Percentiles rank a stretch among this genome's conserved stretches.
Evolutionary conservation across 2,113 vertebrate species (phyloP).

Genomic region (Stomatorhinus ivindoensis): DNA sequence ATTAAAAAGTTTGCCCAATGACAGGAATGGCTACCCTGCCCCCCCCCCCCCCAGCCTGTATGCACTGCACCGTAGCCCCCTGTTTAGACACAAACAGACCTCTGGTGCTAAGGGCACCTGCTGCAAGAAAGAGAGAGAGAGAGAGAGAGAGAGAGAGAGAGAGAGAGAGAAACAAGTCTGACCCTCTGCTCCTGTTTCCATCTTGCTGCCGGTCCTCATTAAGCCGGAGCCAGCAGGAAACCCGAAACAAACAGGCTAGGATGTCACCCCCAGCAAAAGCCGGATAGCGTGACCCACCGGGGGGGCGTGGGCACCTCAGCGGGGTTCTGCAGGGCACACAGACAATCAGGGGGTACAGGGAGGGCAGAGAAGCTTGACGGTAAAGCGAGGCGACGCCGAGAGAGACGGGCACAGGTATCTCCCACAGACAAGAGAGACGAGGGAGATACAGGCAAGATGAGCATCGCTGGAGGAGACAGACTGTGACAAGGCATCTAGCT

Average conservation of each 20-base stretch:
- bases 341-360: not conserved
- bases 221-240: not conserved
- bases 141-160: not conserved
- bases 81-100: not conserved
- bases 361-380: not conserved
- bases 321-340: not conserved
- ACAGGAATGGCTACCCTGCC: not conserved
- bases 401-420: not conserved
- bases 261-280: not conserved
- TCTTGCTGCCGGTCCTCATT: not conserved
- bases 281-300: not conserved
- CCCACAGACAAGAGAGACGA: not conserved
- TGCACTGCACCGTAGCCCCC: too few species aligned
- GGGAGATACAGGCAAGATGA: not conserved
- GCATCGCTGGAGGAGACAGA: not conserved
- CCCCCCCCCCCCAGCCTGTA: not conserved
- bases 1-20: not conserved
- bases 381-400: not conserved
- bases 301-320: not conserved
- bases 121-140: not conserved
- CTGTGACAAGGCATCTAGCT: not conserved
- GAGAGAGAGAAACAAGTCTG: not conserved
- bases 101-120: not conserved
- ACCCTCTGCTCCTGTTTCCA: not conserved
- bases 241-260: not conserved